These are phyloP conservation scores for Neotoxoptera formosana DNA, from an alignment of 1,140 invertebrate genomes.

Conservation along the genomic window DNA sequence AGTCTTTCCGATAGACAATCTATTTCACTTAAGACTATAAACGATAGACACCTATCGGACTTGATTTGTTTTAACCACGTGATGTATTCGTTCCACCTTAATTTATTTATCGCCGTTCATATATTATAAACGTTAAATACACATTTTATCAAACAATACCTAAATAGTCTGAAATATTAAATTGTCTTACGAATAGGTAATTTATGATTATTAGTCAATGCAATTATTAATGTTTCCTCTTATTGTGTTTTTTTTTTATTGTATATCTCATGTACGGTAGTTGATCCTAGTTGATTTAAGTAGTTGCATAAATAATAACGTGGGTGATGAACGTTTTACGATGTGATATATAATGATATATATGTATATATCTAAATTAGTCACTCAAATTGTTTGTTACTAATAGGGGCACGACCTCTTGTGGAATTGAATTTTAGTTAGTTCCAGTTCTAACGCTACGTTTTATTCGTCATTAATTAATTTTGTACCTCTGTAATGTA, in stretches of 20 bases:
- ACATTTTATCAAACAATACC: not conserved
- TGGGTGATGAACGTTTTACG: not conserved
- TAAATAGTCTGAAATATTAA: not conserved
- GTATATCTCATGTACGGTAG: not conserved
- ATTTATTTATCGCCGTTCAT: not conserved
- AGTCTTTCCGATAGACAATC: too few relatives aligned
- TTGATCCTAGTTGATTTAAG: not conserved
- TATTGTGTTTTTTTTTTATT: not conserved
- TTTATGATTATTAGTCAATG: not conserved
- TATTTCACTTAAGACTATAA: too few relatives aligned
- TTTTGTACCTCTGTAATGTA: not conserved
- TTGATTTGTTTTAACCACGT: not conserved
- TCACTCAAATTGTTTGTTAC: not conserved
- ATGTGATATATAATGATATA: not conserved
- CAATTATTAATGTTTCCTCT: not conserved
- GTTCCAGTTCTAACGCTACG: not conserved
- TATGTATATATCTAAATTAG: not conserved
- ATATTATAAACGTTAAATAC: not conserved
- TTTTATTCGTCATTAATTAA: constrained; percentile 22
- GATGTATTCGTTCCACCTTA: not conserved
- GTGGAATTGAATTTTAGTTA: not conserved
- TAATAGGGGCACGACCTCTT: constrained; percentile 20
- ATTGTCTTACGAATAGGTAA: not conserved
- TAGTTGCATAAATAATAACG: not conserved
- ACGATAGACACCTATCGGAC: not conserved